Evolutionary conservation across 2,797 vertebrate species (phyloP), one percentile per base, ranked within the genome.

Genomic region (Naso thynnoides): DNA sequence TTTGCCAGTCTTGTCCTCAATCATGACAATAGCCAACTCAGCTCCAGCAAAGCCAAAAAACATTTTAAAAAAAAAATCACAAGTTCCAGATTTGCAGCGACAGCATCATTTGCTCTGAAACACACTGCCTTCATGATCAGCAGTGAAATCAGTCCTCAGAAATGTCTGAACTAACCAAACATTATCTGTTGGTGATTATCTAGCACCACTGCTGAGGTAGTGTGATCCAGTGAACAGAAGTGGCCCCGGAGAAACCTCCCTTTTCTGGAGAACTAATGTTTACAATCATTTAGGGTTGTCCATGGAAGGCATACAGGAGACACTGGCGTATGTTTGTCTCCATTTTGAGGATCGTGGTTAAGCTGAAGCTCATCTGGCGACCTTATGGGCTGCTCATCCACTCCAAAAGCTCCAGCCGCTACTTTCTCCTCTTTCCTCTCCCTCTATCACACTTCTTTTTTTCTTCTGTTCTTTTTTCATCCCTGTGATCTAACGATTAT

Each of bases 291-390:
- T 91, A 90, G 80, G 84, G 88, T 81, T 83, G 90, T 89, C 89
- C 58, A 79, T 85, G 87, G 88, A 90, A 92, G 85, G 83, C 89
- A 77, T 87, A 88, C 90, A 90, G 89, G 89, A 92, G 92, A 94
- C 91, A 87, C 82, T 79, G 88, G 88, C 81, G 76, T 88, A 86
- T 89, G 85, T 91, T 92, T 92, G 89, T 93, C 90, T 94, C 88
- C 84, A 70, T 87, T 92, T 82, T 83, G 78, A 88, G 86, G 89
- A 92, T 90, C 92, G 92, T 21, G 93, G 93, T 93, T 92, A 90
- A 90, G 89, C 88, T 87, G 74, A 73, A 82, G 82, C 90, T 94
- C 94, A 94, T 95, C 93, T 95, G 94, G 93, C 73, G 69, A 89
- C 93, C 92, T 92, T 88, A 92, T 95, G 94, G 70, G 79, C 78